These are phyloP conservation scores for Ceraclea dissimilis DNA, from an alignment of 2,888 invertebrate genomes.

Conservation along the genomic window DNA sequence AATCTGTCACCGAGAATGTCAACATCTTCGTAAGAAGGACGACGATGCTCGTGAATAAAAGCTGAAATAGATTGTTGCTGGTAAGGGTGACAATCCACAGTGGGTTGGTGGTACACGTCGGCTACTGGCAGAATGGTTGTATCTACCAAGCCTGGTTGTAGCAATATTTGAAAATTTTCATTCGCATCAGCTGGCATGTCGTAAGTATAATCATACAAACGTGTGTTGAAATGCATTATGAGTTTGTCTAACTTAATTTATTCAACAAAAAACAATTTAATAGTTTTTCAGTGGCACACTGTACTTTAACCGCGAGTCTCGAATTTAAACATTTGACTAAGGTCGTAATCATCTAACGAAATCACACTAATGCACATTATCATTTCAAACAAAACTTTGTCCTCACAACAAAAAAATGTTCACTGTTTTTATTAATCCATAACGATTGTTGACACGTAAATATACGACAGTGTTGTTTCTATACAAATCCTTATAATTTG, in stretches of 20 bases:
- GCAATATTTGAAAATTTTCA: slow-evolving; percentile 5
- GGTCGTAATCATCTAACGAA: neutral
- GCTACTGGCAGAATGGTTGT: slow-evolving; percentile 8
- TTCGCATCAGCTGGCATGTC: neutral
- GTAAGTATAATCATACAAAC: neutral
- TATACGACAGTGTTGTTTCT: neutral
- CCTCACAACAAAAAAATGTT: neutral
- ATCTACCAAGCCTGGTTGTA: slow-evolving; percentile 6
- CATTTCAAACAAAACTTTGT: neutral
- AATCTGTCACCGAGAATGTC: neutral
- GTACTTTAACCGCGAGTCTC: neutral
- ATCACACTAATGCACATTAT: neutral
- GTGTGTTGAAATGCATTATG: slow-evolving; percentile 6
- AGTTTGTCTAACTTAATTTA: neutral
- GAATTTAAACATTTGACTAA: neutral
- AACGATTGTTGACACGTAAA: neutral
- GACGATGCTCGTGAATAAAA: neutral
- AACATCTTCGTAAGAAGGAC: neutral
- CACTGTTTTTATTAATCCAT: neutral
- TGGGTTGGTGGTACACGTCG: neutral
- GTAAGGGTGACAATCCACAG: neutral
- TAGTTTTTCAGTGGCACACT: neutral
- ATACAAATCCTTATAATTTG: neutral
- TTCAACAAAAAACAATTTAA: neutral
- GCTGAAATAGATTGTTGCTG: neutral